Base-by-base conservation (phyloP, 2,113 vertebrate species). In the Chloropsis cyanopogon region DNA sequence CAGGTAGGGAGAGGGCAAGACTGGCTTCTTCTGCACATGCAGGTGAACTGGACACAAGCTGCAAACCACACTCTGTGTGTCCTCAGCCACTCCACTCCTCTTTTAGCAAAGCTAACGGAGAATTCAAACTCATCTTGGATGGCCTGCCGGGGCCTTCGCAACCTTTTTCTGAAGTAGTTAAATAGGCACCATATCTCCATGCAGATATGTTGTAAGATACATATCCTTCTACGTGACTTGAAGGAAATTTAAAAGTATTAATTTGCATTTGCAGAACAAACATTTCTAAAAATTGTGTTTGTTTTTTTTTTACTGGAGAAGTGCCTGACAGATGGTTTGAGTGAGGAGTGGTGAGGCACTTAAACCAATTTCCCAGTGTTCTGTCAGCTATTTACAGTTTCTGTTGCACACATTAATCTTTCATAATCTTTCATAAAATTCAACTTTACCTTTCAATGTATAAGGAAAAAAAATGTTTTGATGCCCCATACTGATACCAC, bases 241-340 rank as follows among this genome's bases (percentile, higher is more conserved):
- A 76, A 96, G 95, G 63, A 88, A 94, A 94, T 44, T 21, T 46
- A 86, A 87, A 90, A 73, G 85, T 75, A 93, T 61, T 92, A 89
- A 92, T 96, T 90, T 86, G 91, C 96, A 82, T 97, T 95, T 90
- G 89, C 81, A 91, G 96, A 96, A 96, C 82, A 97, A 97, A 94
- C 81, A 94, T 91, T 95, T 96, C 94, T 96, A 95, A 97, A 97
- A 97, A 96, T 82, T 96, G 68, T 96, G 33, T 26, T 10, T 5
- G 10, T 23, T 31, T n/a, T 96, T 96, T 92, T 78, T 89, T 94
- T 53, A 90, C 83, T 47, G 86, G 85, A 97, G 94, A 97, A 96
- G 90, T 85, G 82, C 90, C 54, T 97, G 96, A 97, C 97, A 98
- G 97, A 98, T 97, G 97, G 97, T 78, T 65, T 90, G 89, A 96